Evolutionary conservation across 2,113 vertebrate species (phyloP).

Genomic region (Pelecanus crispus): DNA sequence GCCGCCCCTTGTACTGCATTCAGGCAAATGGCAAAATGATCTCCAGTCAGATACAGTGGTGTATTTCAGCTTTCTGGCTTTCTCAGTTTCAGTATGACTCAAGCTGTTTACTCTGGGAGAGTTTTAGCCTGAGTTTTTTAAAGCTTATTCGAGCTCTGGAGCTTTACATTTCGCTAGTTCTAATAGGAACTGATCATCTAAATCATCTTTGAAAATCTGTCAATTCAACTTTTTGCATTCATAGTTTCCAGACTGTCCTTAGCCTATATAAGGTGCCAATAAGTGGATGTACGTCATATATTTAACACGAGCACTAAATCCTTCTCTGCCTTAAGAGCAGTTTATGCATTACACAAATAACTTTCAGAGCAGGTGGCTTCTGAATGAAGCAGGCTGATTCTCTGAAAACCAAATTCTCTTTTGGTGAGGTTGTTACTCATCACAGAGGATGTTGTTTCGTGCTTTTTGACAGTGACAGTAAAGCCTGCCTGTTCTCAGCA

Average conservation of each 20-base stretch:
- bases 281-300: not conserved
- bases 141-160: not conserved
- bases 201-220: not conserved
- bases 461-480: not conserved
- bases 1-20: not conserved
- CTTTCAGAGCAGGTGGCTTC: slow-evolving; percentile 5
- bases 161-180: not conserved
- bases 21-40: not conserved
- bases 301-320: not conserved
- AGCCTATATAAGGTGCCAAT: not conserved
- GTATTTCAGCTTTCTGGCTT: not conserved
- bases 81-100: not conserved
- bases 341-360: not conserved
- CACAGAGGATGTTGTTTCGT: not conserved
- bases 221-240: not conserved
- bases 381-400: not conserved
- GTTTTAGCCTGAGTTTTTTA: not conserved
- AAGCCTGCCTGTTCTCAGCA: not conserved
- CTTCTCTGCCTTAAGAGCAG: not conserved
- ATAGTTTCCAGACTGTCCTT: not conserved
- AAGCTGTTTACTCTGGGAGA: not conserved
- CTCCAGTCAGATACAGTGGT: not conserved
- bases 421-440: not conserved
- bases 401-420: not conserved
- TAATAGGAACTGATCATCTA: rapidly evolving